A percentile compares a stretch with the other conserved stretches of the same genome.
phyloP scores from a whole-genome alignment of 1,140 invertebrate genomes.

The Temnothorax curvispinosus region DNA sequence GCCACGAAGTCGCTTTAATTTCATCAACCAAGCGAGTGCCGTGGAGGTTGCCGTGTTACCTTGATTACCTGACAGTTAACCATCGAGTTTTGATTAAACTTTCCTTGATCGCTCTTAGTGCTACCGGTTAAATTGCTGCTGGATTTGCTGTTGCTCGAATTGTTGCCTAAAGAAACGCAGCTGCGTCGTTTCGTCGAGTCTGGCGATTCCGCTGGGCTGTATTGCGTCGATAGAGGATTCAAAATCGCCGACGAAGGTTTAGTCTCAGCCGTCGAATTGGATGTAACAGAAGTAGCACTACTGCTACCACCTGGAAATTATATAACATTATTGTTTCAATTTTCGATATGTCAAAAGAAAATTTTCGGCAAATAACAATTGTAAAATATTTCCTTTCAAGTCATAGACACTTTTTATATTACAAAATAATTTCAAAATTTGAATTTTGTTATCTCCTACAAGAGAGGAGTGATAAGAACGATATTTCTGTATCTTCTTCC shows the following conservation, averaged over 20 bases:
- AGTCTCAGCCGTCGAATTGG: constrained; percentile 89
- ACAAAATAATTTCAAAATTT: not conserved
- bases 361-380: not conserved
- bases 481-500: not conserved
- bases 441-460: not conserved
- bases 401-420: not conserved
- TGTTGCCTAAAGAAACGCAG: constrained; percentile 90
- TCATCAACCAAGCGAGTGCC: not conserved
- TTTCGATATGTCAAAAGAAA: not conserved
- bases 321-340: not conserved
- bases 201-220: constrained; percentile 87
- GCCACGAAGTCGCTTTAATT: not conserved
- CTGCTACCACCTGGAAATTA: constrained; percentile 84
- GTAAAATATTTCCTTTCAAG: not conserved
- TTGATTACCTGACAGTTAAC: constrained; percentile 83
- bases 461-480: not conserved
- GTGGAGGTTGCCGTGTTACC: constrained; percentile 65
- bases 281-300: constrained; percentile 88
- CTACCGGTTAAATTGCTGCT: constrained; percentile 90
- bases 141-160: constrained; percentile 90
- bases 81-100: constrained; percentile 84
- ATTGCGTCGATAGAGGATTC: constrained; percentile 85
- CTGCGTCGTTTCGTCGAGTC: constrained; percentile 90
- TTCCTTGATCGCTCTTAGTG: constrained; percentile 88
- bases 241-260: constrained; percentile 89